Conservation (phyloP, 92 coral and sea anemone species). For the Chrysogorgia sp. region DNA sequence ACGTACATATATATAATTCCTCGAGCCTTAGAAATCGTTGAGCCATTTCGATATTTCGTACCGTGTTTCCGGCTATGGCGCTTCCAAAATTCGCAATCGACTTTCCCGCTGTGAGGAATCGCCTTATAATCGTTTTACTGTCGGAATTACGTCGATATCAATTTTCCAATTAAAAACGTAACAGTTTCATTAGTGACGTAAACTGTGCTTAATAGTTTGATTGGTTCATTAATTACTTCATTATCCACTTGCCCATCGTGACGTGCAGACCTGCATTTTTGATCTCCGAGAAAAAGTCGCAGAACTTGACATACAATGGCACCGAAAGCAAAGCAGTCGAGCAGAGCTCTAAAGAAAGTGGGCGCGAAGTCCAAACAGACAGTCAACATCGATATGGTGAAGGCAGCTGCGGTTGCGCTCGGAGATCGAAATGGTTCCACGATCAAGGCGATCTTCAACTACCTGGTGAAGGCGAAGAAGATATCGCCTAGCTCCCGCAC, state of each 20-base stretch:
- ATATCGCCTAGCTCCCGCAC: constrained; percentile 18
- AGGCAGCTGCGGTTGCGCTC: constrained; percentile 35
- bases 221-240: constrained; percentile 35
- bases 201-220: constrained; percentile 21
- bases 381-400: constrained; percentile 35
- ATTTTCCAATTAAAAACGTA: constrained; percentile 31
- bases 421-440: constrained; percentile 49
- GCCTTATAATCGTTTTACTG: neutral
- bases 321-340: constrained; percentile 5
- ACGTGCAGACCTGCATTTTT: constrained; percentile 43
- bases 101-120: too few relatives aligned
- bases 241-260: constrained; percentile 42
- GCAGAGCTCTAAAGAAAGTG: constrained; percentile 9
- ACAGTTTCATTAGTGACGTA: constrained; percentile 25
- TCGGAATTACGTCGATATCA: constrained; percentile 7
- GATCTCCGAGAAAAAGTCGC: constrained; percentile 33
- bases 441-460: constrained; percentile 42
- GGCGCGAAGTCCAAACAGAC: constrained; percentile 13
- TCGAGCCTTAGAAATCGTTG: too few relatives aligned
- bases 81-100: too few relatives aligned
- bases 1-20: too few relatives aligned
- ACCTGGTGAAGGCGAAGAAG: constrained; percentile 21
- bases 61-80: too few relatives aligned
- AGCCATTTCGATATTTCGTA: too few relatives aligned
- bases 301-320: constrained; percentile 4